phyloP scores from a whole-genome alignment of 2,888 invertebrate genomes.

The Thera britannica region DNA sequence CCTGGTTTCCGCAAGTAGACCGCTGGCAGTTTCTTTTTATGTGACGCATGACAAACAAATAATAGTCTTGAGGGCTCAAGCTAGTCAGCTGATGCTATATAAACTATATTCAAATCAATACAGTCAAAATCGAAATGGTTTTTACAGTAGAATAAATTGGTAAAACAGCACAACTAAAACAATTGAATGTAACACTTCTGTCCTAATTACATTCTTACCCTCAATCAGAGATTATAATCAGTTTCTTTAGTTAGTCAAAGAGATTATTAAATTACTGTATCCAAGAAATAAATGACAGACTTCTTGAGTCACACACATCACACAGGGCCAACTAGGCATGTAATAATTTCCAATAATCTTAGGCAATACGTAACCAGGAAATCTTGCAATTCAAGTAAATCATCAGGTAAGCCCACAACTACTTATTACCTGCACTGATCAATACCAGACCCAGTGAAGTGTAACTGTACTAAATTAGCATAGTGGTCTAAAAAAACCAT shows the following conservation, averaged over 20 bases:
- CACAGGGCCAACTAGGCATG: background rate
- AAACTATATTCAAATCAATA: too few species aligned
- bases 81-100: too few species aligned
- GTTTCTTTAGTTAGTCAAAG: too few species aligned
- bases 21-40: too few species aligned
- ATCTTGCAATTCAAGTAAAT: constrained; percentile 31
- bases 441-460: constrained; percentile 58
- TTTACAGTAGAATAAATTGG: too few species aligned
- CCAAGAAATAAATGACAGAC: background rate
- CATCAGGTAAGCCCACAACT: constrained; percentile 40
- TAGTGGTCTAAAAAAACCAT: constrained; percentile 44
- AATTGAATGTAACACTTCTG: too few species aligned
- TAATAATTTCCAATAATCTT: constrained; percentile 8
- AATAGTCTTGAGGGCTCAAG: too few species aligned
- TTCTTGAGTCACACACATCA: background rate
- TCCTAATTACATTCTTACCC: background rate
- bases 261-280: background rate
- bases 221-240: background rate
- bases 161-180: too few species aligned
- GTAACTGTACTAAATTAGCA: constrained; percentile 62
- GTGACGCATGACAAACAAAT: too few species aligned
- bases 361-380: constrained; percentile 14
- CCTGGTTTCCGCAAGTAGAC: too few species aligned
- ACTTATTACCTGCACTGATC: constrained; percentile 47
- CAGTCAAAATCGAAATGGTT: too few species aligned